Evolutionary conservation across 2,113 vertebrate species (phyloP).

Genomic region (Halcyon senegalensis): DNA sequence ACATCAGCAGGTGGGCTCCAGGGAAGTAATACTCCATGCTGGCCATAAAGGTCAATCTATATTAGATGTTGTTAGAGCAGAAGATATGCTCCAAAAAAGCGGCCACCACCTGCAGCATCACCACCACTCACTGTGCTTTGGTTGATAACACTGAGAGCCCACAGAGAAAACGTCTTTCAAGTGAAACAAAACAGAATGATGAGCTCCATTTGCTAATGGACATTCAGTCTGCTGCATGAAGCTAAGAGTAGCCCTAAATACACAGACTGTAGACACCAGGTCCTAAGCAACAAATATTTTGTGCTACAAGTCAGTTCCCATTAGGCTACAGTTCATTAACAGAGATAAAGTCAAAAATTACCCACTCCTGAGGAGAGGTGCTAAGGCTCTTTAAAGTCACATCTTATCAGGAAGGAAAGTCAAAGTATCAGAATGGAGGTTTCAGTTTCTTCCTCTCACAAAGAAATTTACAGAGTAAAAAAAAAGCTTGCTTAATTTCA

Average conservation of each 20-base stretch:
- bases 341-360: background rate
- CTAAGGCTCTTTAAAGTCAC: background rate
- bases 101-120: background rate
- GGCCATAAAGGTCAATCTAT: background rate
- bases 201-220: background rate
- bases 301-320: background rate
- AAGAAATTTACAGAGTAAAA: background rate
- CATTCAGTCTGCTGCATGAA: background rate
- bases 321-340: background rate
- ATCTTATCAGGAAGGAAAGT: background rate
- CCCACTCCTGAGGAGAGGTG: background rate
- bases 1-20: background rate
- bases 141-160: background rate
- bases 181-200: background rate
- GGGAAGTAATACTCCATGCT: background rate
- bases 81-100: background rate
- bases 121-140: background rate
- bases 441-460: background rate
- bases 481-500: background rate
- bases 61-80: background rate
- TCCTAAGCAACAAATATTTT: background rate
- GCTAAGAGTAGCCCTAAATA: background rate
- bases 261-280: background rate
- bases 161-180: background rate
- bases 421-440: background rate